A percentile compares a stretch with the other conserved stretches of the same genome.
phyloP scores from a whole-genome alignment of 2,113 vertebrate genomes.

The Pampusana beccarii region DNA sequence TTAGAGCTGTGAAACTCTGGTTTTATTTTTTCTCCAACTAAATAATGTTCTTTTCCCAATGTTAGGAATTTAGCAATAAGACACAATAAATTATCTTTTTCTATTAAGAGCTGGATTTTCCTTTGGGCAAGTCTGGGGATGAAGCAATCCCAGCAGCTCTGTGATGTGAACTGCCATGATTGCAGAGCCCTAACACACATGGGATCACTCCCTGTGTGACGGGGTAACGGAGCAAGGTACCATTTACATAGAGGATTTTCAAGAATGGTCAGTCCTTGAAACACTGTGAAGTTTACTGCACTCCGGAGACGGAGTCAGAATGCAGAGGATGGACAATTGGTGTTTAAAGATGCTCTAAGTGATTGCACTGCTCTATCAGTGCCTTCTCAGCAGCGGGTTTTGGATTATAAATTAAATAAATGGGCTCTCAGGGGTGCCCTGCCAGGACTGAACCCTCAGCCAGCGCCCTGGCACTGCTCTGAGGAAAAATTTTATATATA shows the following conservation, averaged over 20 bases:
- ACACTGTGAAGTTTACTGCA: accelerated
- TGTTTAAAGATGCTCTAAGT: neutral
- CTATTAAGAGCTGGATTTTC: neutral
- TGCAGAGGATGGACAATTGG: neutral
- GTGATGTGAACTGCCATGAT: accelerated
- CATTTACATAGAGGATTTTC: neutral
- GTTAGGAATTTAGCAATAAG: neutral
- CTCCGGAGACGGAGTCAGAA: accelerated
- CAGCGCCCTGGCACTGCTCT: accelerated
- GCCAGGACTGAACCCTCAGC: neutral
- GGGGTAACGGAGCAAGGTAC: accelerated
- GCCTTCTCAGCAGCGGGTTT: neutral
- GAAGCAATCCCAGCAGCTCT: neutral
- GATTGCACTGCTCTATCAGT: neutral
- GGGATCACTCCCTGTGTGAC: accelerated
- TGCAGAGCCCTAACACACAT: accelerated
- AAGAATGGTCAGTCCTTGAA: neutral
- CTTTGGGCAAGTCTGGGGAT: neutral
- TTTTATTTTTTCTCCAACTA: neutral
- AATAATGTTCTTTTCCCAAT: neutral
- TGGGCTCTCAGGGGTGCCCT: neutral
- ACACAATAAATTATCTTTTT: neutral
- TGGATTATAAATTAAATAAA: neutral
- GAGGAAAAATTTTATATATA: neutral
- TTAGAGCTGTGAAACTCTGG: neutral